Evolutionary conservation across 1,140 invertebrate genomes (phyloP).

Genomic region (Camponotus pennsylvanicus): DNA sequence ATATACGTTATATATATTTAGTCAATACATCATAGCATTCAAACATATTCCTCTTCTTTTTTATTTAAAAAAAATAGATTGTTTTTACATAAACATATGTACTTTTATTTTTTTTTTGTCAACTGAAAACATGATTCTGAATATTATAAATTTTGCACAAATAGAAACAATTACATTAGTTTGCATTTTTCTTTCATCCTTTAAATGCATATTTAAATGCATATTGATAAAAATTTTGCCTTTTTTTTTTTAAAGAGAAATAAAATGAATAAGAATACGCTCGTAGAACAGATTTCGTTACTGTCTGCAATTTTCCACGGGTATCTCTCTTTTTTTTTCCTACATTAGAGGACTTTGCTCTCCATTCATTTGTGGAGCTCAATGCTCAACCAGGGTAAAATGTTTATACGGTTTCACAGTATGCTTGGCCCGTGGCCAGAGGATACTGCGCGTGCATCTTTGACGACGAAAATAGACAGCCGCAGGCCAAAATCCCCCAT

Average conservation of each 20-base stretch:
- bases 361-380: constrained; percentile 78
- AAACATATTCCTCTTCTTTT: not conserved
- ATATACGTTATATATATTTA: too few species aligned
- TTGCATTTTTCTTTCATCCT: not conserved
- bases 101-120: not conserved
- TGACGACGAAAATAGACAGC: constrained; percentile 81
- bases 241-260: not conserved
- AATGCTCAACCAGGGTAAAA: constrained; percentile 81
- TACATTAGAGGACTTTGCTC: constrained; percentile 61
- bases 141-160: not conserved
- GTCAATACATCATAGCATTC: too few species aligned
- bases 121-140: not conserved
- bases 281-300: not conserved
- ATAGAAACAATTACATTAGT: not conserved
- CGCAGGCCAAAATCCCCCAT: constrained; percentile 83
- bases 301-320: not conserved
- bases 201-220: not conserved
- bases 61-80: not conserved
- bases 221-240: not conserved
- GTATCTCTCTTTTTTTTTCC: constrained; percentile 25
- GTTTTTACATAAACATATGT: not conserved
- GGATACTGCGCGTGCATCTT: constrained; percentile 84
- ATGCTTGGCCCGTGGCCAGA: constrained; percentile 81
- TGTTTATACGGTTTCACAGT: constrained; percentile 80
- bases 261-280: not conserved